A percentile compares a stretch with the other conserved stretches of the same genome.
phyloP scores from a whole-genome alignment of 2,113 vertebrate species.

The Carollia perspicillata region DNA sequence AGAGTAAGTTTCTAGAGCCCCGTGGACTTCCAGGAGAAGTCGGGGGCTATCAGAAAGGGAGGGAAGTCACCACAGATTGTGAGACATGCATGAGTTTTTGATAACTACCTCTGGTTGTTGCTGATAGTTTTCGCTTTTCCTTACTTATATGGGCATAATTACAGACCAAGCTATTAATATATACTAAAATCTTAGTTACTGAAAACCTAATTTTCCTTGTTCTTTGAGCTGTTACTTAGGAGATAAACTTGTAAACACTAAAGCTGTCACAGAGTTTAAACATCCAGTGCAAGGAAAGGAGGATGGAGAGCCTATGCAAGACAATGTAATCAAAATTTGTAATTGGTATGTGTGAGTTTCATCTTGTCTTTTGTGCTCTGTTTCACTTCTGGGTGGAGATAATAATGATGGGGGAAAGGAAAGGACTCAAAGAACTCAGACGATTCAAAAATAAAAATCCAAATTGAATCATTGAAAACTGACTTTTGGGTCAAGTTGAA shows the following conservation, averaged over 20 bases:
- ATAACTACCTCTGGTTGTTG: background rate
- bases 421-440: background rate
- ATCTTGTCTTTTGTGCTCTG: background rate
- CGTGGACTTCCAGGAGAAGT: background rate
- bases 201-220: background rate
- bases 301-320: background rate
- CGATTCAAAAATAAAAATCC: slow-evolving; percentile 16
- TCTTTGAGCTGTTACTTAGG: slow-evolving; percentile 8
- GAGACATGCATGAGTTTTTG: background rate
- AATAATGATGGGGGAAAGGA: background rate
- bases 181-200: background rate
- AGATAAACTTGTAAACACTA: slow-evolving; percentile 8
- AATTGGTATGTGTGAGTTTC: slow-evolving; percentile 24
- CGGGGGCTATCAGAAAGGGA: background rate
- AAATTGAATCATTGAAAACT: slow-evolving; percentile 15
- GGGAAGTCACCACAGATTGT: background rate
- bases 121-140: background rate
- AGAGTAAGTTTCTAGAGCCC: background rate
- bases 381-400: slow-evolving; percentile 1
- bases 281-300: background rate
- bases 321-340: background rate
- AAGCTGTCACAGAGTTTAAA: background rate
- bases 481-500: slow-evolving; percentile 29
- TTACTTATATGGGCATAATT: background rate
- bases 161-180: background rate